Evolutionary conservation across 2,113 vertebrate species (phyloP).

Genomic region (Narcine bancroftii): DNA sequence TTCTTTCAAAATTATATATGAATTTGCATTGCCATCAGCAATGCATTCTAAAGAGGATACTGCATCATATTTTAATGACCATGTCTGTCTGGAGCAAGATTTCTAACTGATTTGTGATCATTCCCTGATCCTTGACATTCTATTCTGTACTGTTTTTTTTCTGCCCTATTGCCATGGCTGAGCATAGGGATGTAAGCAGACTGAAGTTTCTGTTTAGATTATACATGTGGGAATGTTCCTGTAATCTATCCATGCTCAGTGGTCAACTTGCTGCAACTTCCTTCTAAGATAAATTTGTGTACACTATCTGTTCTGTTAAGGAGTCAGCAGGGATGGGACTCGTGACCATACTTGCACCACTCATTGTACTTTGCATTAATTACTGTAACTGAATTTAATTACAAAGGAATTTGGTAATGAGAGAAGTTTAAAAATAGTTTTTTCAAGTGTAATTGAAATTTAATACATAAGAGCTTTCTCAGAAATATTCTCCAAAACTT

Average conservation of each 20-base stretch:
- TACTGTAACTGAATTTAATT: neutral
- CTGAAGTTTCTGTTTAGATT: neutral
- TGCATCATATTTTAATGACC: neutral
- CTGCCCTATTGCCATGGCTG: neutral
- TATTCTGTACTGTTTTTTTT: neutral
- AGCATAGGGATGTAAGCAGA: neutral
- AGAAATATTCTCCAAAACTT: neutral
- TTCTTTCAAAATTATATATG: slow-evolving; percentile 12
- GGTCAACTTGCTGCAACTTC: neutral
- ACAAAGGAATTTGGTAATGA: slow-evolving; percentile 4
- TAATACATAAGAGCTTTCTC: neutral
- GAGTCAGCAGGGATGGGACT: neutral
- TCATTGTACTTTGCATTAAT: slow-evolving; percentile 17
- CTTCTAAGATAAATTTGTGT: neutral
- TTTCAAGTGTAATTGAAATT: neutral
- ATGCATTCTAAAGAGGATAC: neutral
- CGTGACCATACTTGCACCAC: neutral
- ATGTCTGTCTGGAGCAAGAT: neutral
- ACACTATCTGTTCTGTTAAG: neutral
- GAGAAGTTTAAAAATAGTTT: neutral
- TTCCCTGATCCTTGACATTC: neutral
- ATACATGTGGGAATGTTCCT: neutral
- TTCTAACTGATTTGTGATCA: neutral
- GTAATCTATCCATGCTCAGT: neutral
- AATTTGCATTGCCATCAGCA: neutral